Evolutionary conservation across 2,797 vertebrate species (phyloP), one percentile per base, ranked within the genome.

Genomic region (Vespertilio murinus): DNA sequence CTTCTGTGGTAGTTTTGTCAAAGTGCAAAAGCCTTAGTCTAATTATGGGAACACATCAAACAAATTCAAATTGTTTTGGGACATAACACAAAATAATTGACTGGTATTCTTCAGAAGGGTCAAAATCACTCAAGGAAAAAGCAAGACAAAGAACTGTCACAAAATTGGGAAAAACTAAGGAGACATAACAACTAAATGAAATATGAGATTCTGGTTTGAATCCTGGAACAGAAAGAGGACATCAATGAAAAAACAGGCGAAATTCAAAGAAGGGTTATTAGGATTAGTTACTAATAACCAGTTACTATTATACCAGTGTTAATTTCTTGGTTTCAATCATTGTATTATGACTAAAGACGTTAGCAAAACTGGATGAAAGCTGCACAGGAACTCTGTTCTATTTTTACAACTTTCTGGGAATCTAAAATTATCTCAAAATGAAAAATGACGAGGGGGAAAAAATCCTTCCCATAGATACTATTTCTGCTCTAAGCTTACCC

Each of bases 381-480:
- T 59, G 12, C 70, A 45, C 35, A 38, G 11, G 22, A 61, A 65
- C 40, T 85, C 42, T 90, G 54, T 90, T 70, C 23, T 81, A 71
- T 64, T 96, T 96, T 88, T 88, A 38, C 33, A 81, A 49, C 40
- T 90, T 95, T 92, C 77, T 90, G 14, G n/a, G 88, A 86, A 30
- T 88, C 70, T 93, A 65, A 96, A 90, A 74, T 93, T 78, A 94
- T 52, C 81, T 90, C n/a, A 69, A 78, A 84, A 93, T 85, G 59
- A 95, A 95, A 90, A 92, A 38, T 73, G 69, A 67, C 2, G 17
- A 47, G 61, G 14, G 5, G 11, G 11, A 13, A 33, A 14, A 28
- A 23, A 56, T 12, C 38, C 3, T 49, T 59, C 30, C 33, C 8
- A n/a, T 54, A 10, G 16, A 74, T 83, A 11, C 11, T 40, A 20